phyloP scores from a whole-genome alignment of 2,888 invertebrate genomes.

The Drosophila rellima region DNA sequence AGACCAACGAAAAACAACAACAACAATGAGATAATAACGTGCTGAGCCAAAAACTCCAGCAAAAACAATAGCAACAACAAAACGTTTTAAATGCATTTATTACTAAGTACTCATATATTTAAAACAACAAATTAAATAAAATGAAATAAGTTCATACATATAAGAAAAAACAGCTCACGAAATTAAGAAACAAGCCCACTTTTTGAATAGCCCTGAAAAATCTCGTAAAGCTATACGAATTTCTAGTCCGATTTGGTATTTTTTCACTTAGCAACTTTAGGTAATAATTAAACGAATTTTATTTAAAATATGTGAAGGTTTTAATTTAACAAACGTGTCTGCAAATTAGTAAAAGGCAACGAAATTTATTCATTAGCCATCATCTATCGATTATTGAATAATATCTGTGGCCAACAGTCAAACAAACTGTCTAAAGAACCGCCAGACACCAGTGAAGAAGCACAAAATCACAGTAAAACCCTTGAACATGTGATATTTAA shows the following conservation, averaged over 20 bases:
- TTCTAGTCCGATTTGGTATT: not conserved
- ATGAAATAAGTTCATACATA: slow-evolving; percentile 38
- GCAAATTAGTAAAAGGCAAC: slow-evolving; percentile 64
- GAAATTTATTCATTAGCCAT: slow-evolving; percentile 38
- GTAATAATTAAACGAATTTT: slow-evolving; percentile 40
- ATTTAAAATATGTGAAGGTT: slow-evolving; percentile 46
- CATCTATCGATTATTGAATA: slow-evolving; percentile 20
- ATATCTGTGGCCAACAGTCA: slow-evolving; percentile 14
- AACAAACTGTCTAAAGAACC: slow-evolving; percentile 45
- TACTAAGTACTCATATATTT: slow-evolving; percentile 15
- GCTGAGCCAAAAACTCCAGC: slow-evolving; percentile 25
- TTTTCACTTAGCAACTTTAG: slow-evolving; percentile 55
- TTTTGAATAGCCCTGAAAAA: slow-evolving; percentile 33
- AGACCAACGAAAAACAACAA: slow-evolving; percentile 13
- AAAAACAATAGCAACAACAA: slow-evolving; percentile 26
- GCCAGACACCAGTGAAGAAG: slow-evolving; percentile 24
- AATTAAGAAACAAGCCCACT: slow-evolving; percentile 69
- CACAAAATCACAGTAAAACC: slow-evolving; percentile 8
- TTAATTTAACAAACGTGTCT: slow-evolving; percentile 67
- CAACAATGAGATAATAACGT: slow-evolving; percentile 56
- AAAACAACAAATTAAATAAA: slow-evolving; percentile 16
- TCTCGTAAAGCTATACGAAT: not conserved
- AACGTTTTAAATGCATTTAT: slow-evolving; percentile 41
- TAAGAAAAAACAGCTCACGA: slow-evolving; percentile 14
- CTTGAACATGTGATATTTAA: slow-evolving; percentile 46